Evolutionary conservation across 2,888 invertebrate species (phyloP), one percentile per base, ranked within the genome.

Genomic region (Phyllotreta striolata): DNA sequence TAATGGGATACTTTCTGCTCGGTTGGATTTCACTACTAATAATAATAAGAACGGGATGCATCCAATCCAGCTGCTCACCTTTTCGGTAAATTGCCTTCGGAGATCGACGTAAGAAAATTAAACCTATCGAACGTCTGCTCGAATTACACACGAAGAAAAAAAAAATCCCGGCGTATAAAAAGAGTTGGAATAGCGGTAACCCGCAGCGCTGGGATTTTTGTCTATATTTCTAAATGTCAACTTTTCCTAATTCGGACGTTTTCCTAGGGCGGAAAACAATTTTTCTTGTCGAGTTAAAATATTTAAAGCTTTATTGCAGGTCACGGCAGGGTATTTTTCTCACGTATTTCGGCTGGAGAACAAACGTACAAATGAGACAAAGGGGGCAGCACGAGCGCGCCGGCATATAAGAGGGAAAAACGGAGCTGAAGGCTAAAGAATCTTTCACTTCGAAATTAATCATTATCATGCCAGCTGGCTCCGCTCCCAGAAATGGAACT

Each of bases 251-350:
- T 37, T 43, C 35, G 43, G 10, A 40, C 49, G 51, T 59, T 51
- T 51, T 59, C 43, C 41, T 51, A 34, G 12, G 35, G 13, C 40
- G 34, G 51, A 58, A 63, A 63, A 63, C 63, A 63, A 63, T 59
- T 63, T 59, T 63, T 54, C 44, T 54, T 14, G 13, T 34, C 51
- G 55, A 56, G 56, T 64, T 64, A 61, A 64, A 64, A 61, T 64
- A 65, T 65, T 66, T 60, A 66, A 63, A 61, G 66, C 63, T 62
- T 63, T 62, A 66, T 66, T 66, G 56, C 58, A 55, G 58, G 58
- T 58, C 63, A 57, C 63, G 49, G 60, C 63, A 63, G 55, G 59
- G 59, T 66, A 66, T 66, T 66, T 66, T 66, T 66, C 66, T 66
- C 66, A 66, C 66, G 66, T 66, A 66, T 56, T 65, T 62, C 47